These are phyloP conservation scores for Astreopora myriophthalma DNA, from an alignment of 64 coral and sea anemone genomes.

Conservation along the genomic window DNA sequence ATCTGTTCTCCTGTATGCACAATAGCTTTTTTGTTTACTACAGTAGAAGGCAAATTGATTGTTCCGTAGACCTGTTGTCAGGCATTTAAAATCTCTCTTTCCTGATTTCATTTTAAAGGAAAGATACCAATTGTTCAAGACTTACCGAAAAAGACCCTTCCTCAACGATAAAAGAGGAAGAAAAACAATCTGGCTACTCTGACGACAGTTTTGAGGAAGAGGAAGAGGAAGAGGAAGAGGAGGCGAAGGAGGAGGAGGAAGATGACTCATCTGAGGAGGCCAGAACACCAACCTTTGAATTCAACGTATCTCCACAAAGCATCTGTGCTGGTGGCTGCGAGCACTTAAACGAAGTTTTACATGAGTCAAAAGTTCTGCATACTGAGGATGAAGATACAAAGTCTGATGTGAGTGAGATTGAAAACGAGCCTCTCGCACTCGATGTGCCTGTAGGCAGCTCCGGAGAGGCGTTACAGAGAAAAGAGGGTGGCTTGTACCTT, in stretches of 20 bases:
- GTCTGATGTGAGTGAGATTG: background rate
- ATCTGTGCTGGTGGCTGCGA: background rate
- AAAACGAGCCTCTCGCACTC: background rate
- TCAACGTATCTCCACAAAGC: background rate
- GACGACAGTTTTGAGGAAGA: background rate
- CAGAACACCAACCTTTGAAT: constrained; percentile 8
- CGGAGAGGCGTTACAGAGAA: background rate
- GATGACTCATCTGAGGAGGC: background rate
- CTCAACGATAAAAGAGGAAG: background rate
- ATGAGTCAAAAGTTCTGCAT: background rate
- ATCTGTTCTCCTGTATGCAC: no score
- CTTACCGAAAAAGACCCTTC: background rate
- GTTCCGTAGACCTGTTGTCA: background rate
- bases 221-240: background rate
- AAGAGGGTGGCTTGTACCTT: background rate
- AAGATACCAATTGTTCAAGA: background rate
- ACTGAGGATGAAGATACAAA: background rate
- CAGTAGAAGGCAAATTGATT: background rate
- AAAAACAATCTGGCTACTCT: background rate
- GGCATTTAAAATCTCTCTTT: background rate
- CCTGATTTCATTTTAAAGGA: background rate
- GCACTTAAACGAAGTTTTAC: background rate
- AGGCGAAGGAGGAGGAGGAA: background rate
- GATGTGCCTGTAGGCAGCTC: background rate
- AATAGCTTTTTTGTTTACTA: background rate